phyloP scores from a whole-genome alignment of 1,140 invertebrate species.

The Megalopta genalis region DNA sequence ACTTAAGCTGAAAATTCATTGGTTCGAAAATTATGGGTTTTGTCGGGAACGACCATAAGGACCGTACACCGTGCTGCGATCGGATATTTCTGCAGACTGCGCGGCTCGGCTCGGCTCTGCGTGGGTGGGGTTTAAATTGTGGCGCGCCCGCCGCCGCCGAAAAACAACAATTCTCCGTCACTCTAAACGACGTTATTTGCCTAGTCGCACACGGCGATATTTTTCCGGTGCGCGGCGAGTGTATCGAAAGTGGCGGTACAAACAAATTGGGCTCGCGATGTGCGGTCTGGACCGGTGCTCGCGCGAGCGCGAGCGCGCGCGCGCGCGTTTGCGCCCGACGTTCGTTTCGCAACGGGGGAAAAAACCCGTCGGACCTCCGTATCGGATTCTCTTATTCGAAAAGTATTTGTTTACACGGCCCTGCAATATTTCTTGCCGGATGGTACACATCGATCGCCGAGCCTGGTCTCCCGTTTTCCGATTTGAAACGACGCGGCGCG shows the following conservation, averaged over 20 bases:
- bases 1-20: no score
- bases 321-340: not conserved
- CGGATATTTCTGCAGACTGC: no score
- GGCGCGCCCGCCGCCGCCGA: not conserved
- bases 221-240: constrained; percentile 22
- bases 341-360: constrained; percentile 17
- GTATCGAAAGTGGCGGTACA: constrained; percentile 32
- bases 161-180: constrained; percentile 23
- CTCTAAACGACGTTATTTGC: constrained; percentile 42
- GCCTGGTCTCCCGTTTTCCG: not conserved
- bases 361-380: not conserved
- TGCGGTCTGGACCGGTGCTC: not conserved
- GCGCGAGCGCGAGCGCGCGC: not conserved
- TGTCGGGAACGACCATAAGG: no score
- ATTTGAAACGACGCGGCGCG: not conserved
- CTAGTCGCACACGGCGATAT: constrained; percentile 30
- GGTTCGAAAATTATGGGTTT: no score
- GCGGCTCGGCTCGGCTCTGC: no score
- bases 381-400: constrained; percentile 44
- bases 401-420: constrained; percentile 55
- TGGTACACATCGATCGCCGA: constrained; percentile 43
- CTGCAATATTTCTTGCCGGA: constrained; percentile 49
- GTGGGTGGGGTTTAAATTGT: constrained; percentile 3
- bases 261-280: constrained; percentile 37
- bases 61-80: no score